Conservation (phyloP, 1,140 invertebrate genomes). For the Trigoniulus corallinus region DNA sequence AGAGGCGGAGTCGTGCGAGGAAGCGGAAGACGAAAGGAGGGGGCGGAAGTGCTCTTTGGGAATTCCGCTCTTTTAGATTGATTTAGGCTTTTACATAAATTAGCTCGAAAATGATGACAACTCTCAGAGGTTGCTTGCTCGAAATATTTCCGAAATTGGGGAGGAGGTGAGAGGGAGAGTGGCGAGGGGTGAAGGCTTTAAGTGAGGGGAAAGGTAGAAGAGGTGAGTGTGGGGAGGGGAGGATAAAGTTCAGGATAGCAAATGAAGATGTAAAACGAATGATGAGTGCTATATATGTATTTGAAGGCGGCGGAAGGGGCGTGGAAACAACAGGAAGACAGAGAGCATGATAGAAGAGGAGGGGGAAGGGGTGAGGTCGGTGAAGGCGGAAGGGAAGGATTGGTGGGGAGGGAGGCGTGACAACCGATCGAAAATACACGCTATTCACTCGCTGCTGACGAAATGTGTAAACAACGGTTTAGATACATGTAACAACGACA, state of each 20-base stretch:
- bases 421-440: too few species aligned
- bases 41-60: too few species aligned
- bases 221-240: conserved; percentile 11
- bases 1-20: neutral
- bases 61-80: too few species aligned
- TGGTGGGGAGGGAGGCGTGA: conserved; percentile 8
- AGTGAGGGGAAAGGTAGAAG: neutral
- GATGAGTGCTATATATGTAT: conserved; percentile 9
- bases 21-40: neutral
- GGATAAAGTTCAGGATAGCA: conserved; percentile 10
- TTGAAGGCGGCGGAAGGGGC: conserved; percentile 11
- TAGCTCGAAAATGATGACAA: too few species aligned
- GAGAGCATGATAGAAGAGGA: conserved; percentile 11
- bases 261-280: conserved; percentile 10
- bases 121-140: too few species aligned
- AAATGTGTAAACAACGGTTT: too few species aligned
- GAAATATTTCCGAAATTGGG: too few species aligned
- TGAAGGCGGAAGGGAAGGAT: neutral
- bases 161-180: too few species aligned
- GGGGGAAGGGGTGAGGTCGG: conserved; percentile 5
- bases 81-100: too few species aligned
- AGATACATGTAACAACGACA: too few species aligned
- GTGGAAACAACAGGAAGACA: conserved; percentile 11
- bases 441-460: too few species aligned
- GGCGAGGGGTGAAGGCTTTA: too few species aligned